These are phyloP conservation scores for Patella pellucida DNA, from an alignment of 2,888 invertebrate species.

Conservation along the genomic window DNA sequence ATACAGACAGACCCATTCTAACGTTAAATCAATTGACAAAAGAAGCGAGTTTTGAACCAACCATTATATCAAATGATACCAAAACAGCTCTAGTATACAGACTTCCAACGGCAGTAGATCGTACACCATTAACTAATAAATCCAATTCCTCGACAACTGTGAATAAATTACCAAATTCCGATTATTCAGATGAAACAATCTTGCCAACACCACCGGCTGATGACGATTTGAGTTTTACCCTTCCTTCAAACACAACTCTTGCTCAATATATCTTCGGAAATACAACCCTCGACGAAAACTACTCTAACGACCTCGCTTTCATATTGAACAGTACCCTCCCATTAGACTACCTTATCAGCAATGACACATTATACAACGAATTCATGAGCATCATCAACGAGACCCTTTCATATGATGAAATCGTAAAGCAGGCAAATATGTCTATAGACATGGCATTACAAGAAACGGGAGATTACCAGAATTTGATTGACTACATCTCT, in stretches of 20 bases:
- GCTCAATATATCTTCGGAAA: background rate
- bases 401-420: background rate
- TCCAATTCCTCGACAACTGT: background rate
- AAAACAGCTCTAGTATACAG: background rate
- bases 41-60: background rate
- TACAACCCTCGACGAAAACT: background rate
- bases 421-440: background rate
- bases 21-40: background rate
- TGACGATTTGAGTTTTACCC: background rate
- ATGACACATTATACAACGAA: background rate
- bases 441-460: background rate
- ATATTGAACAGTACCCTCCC: background rate
- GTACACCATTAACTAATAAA: background rate
- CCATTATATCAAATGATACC: background rate
- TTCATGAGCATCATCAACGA: background rate
- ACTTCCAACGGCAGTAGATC: background rate
- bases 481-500: slow-evolving; percentile 1
- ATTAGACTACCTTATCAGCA: background rate
- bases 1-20: no score
- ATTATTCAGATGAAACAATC: background rate
- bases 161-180: background rate
- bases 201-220: background rate
- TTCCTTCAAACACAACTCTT: background rate
- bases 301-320: background rate
- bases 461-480: background rate